A percentile compares a stretch with the other conserved stretches of the same genome.
Evolutionary conservation across 2,113 vertebrate genomes (phyloP).

Genomic region (Hyla sarda): DNA sequence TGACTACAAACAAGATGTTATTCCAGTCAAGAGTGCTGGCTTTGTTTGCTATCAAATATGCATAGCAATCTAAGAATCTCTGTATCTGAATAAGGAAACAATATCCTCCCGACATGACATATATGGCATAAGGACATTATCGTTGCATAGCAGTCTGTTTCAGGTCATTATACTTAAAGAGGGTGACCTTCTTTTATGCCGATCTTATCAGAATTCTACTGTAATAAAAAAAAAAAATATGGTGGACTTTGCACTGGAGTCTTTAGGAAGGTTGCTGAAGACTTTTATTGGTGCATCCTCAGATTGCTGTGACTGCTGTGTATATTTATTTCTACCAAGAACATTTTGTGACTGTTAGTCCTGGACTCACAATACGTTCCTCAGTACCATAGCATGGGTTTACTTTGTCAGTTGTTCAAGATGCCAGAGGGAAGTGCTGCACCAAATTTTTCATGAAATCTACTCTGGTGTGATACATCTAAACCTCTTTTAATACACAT

Average conservation of each 20-base stretch:
- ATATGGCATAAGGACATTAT: too few species aligned
- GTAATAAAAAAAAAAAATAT: constrained; percentile 1
- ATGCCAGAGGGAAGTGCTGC: not conserved
- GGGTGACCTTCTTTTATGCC: constrained; percentile 23
- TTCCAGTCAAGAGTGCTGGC: too few species aligned
- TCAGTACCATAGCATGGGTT: too few species aligned
- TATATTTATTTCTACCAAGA: not conserved
- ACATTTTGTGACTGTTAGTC: not conserved
- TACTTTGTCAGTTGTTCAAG: too few species aligned
- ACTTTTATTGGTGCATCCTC: not conserved
- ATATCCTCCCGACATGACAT: too few species aligned
- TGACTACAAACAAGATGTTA: too few species aligned
- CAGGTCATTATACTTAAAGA: constrained; percentile 13
- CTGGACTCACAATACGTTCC: not conserved
- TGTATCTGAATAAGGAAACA: too few species aligned
- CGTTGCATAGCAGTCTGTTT: not conserved
- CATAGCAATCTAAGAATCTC: too few species aligned
- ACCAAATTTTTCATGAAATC: too few species aligned
- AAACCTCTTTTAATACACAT: not conserved
- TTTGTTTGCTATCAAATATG: too few species aligned
- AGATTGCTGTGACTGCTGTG: not conserved
- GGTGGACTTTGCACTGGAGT: constrained; percentile 29
- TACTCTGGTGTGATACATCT: not conserved
- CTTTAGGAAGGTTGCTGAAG: not conserved
- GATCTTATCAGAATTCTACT: not conserved